phyloP scores from a whole-genome alignment of 2,888 invertebrate species.

The Orchestes rusci region DNA sequence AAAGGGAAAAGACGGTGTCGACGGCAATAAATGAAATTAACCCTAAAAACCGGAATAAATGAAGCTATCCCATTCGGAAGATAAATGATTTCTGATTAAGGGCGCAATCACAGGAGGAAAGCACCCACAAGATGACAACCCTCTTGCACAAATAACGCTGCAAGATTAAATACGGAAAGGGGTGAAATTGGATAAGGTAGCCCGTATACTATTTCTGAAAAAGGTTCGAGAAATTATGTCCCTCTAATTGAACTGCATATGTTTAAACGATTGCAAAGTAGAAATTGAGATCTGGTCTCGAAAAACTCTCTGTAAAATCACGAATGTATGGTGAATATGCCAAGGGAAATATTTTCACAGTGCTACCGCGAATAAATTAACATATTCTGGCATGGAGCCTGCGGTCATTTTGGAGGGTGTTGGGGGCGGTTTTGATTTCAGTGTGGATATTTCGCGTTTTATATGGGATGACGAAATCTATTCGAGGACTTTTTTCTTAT shows the following conservation, averaged over 20 bases:
- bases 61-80: constrained; percentile 24
- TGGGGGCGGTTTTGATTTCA: constrained; percentile 22
- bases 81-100: constrained; percentile 33
- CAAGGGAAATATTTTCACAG: constrained; percentile 19
- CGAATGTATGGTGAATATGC: too few species aligned
- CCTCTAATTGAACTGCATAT: too few species aligned
- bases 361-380: constrained; percentile 33
- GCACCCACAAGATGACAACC: constrained; percentile 20
- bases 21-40: constrained; percentile 22
- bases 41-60: constrained; percentile 23
- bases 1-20: constrained; percentile 10
- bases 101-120: constrained; percentile 29
- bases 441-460: constrained; percentile 20
- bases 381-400: constrained; percentile 35
- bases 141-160: constrained; percentile 17
- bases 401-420: constrained; percentile 33
- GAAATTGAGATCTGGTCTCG: too few species aligned
- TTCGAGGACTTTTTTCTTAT: too few species aligned
- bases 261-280: too few species aligned
- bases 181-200: constrained; percentile 23
- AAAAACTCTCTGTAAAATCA: too few species aligned
- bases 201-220: too few species aligned
- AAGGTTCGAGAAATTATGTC: too few species aligned
- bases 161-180: constrained; percentile 19
- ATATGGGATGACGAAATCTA: too few species aligned